Conservation (phyloP, 2,888 invertebrate genomes). For the Nesidiocoris tenuis region DNA sequence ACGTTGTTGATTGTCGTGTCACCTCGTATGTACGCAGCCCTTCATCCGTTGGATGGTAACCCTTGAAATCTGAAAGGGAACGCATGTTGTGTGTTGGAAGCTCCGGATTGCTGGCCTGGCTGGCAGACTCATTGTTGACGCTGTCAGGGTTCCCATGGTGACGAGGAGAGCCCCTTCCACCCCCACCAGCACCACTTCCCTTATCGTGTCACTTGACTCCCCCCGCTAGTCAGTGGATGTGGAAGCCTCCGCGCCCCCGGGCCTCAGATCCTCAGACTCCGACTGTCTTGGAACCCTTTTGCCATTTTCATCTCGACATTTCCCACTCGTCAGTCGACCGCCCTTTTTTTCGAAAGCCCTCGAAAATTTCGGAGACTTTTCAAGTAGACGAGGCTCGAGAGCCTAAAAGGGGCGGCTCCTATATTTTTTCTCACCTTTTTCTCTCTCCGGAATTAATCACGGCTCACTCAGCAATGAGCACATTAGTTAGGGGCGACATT, state of each 20-base stretch:
- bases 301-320: conserved; percentile 2
- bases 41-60: background rate
- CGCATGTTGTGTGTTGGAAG: background rate
- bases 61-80: background rate
- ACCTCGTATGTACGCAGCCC: background rate
- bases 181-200: background rate
- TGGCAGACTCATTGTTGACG: conserved; percentile 22
- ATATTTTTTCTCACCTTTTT: too few relatives aligned
- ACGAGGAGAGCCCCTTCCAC: conserved; percentile 10
- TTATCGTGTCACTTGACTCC: conserved; percentile 25
- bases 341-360: background rate
- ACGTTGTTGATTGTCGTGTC: too few relatives aligned
- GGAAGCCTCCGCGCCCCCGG: background rate
- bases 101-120: background rate
- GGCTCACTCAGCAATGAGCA: too few relatives aligned
- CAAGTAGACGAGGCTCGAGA: background rate
- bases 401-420: conserved; percentile 13
- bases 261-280: background rate
- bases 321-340: background rate
- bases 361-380: conserved; percentile 21
- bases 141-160: conserved; percentile 23
- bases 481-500: too few relatives aligned
- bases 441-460: too few relatives aligned
- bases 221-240: background rate
- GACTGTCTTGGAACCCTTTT: background rate